Evolutionary conservation across 2,888 invertebrate genomes (phyloP).

Genomic region (Mellilla xanthometata): DNA sequence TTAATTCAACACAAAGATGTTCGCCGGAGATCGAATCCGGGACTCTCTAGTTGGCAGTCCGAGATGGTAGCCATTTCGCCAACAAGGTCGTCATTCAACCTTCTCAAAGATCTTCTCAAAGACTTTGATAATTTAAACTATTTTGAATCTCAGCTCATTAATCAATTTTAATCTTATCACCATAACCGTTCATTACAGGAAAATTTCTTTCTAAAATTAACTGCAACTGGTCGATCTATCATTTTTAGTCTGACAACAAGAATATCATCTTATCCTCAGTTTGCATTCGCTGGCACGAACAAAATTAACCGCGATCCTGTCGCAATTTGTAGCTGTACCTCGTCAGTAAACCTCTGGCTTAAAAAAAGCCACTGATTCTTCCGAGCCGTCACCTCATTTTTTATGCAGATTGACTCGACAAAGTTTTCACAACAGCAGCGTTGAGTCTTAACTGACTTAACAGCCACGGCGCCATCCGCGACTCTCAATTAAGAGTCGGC

Average conservation of each 20-base stretch:
- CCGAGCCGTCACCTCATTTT: conserved; percentile 54
- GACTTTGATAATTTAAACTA: too few species aligned
- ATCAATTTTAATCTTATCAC: too few species aligned
- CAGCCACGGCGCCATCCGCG: conserved; percentile 38
- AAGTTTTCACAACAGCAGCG: conserved; percentile 49
- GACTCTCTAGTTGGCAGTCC: too few species aligned
- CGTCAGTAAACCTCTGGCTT: conserved; percentile 38
- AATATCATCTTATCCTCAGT: conserved; percentile 5
- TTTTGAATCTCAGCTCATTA: too few species aligned
- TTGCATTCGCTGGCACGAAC: conserved; percentile 10
- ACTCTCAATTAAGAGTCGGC: conserved; percentile 46
- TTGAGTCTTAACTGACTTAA: conserved; percentile 48
- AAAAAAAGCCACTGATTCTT: conserved; percentile 37
- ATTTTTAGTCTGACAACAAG: neutral
- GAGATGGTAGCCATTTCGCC: too few species aligned
- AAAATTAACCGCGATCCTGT: conserved; percentile 13
- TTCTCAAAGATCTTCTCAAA: too few species aligned
- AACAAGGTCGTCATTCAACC: too few species aligned
- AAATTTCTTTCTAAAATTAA: too few species aligned
- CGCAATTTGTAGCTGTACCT: conserved; percentile 7
- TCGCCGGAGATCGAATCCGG: too few species aligned
- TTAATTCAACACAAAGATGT: too few species aligned
- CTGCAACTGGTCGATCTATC: too few species aligned
- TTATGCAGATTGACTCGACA: conserved; percentile 57
- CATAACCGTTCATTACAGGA: too few species aligned